Evolutionary conservation across 2,113 vertebrate genomes (phyloP).

Genomic region (Engraulis encrasicolus): DNA sequence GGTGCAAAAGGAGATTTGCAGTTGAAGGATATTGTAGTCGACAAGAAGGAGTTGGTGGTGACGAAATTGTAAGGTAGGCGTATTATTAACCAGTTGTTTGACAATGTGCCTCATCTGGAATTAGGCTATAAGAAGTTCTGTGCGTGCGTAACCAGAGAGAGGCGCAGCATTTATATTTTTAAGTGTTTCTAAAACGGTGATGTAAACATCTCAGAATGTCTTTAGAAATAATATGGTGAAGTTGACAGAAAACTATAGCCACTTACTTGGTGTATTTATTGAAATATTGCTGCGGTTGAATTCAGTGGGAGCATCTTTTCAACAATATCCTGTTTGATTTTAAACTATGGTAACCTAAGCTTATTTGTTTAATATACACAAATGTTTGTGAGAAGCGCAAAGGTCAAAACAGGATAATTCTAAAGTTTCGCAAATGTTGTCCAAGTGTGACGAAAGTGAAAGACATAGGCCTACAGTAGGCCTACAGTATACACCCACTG

Average conservation of each 20-base stretch:
- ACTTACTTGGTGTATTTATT: too few species aligned
- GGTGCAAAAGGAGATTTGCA: neutral
- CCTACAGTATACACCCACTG: too few species aligned
- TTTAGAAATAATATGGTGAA: too few species aligned
- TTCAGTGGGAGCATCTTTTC: too few species aligned
- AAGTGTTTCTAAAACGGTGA: too few species aligned
- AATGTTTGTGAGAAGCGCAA: neutral
- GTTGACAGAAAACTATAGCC: too few species aligned
- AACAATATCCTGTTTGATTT: too few species aligned
- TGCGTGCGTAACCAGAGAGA: neutral
- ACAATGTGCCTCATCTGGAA: neutral
- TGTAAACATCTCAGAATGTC: too few species aligned
- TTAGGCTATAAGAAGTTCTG: neutral
- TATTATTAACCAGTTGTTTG: neutral
- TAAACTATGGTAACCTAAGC: too few species aligned
- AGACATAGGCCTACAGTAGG: neutral
- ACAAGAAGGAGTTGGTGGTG: neutral
- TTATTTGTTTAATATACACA: neutral
- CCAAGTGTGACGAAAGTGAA: neutral
- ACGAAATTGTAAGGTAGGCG: constrained; percentile 16
- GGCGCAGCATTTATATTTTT: neutral
- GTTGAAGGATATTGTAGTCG: neutral
- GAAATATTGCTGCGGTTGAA: too few species aligned
- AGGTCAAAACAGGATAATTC: too few species aligned
- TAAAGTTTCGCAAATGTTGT: neutral